These are phyloP conservation scores for Ceyx cyanopectus DNA, from an alignment of 2,113 vertebrate species.

Conservation along the genomic window DNA sequence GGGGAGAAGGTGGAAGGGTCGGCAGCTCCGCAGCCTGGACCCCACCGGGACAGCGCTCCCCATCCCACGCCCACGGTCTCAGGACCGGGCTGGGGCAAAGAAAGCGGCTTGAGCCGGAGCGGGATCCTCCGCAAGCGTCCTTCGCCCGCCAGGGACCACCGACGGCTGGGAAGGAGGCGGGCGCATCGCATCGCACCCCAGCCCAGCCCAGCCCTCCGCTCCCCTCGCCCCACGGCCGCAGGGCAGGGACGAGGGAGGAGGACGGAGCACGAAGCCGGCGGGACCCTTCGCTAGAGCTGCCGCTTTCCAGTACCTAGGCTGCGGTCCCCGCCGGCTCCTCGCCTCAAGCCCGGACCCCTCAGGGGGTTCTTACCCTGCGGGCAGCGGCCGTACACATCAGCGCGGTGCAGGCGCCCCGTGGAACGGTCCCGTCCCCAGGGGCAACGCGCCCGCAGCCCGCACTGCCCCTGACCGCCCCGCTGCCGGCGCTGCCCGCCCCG, in stretches of 20 bases:
- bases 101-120: not conserved
- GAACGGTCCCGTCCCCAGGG: not conserved
- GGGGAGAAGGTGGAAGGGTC: too few relatives aligned
- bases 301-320: not conserved
- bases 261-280: not conserved
- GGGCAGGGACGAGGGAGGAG: too few relatives aligned
- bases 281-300: not conserved
- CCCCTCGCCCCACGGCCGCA: not conserved
- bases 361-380: not conserved
- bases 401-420: not conserved
- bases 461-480: not conserved
- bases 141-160: not conserved
- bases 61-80: fast-evolving
- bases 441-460: not conserved
- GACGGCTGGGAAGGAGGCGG: not conserved
- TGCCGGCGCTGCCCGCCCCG: not conserved
- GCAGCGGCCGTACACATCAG: not conserved
- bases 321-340: not conserved
- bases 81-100: fast-evolving
- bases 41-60: not conserved
- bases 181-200: fast-evolving
- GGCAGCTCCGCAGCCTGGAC: not conserved
- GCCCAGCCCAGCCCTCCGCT: fast-evolving
- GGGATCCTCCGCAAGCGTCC: not conserved
- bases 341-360: too few relatives aligned